Base-by-base conservation (phyloP, 2,888 invertebrate species). In the Cancer borealis region DNA sequence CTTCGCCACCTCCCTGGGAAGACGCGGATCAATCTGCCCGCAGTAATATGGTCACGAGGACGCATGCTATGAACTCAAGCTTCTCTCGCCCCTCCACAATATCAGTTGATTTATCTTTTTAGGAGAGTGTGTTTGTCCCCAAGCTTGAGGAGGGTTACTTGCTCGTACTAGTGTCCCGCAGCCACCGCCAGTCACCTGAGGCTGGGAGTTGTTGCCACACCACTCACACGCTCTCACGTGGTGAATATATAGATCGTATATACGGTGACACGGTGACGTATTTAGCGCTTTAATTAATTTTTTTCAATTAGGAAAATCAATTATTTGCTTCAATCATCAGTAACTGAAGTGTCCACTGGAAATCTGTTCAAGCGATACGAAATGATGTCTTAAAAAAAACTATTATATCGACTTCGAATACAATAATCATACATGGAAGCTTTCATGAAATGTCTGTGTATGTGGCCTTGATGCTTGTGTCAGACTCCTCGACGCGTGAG, bases 101-200 rank as follows among this genome's bases (percentile, higher is more conserved):
- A 30, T 30, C 12, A 39, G 14, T 39, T 21, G 21, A 14, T 84
- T 17, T 10, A 17, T 84, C 84, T 84, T 30, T 84, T 39, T 39
- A 39, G 73, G 26, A 30, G 39, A 84, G 39, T 26, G 17, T 14
- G 30, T 39, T 39, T 39, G 84, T 39, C 39, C 39, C 17, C 17
- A 30, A 84, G 84, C 14, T 84, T 39, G 39, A 17, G 84, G 84
- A 84, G 84, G 84, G 84, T 30, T 84, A 39, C 84, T 84, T 39
- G 30, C 17, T 39, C 84, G 39, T 39, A 84, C 84, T 39, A 84
- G 84, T 17, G 84, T 84, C 30, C 39, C 84, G 17, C 39, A 84
- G 10, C 73, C 73, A n/a, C 73, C 26, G 73, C 26, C 73, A 73
- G 73, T 73, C 73, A 73, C 73, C 39, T 84, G 39, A 84, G 30